Conservation (phyloP, 2,888 invertebrate species). For the Drosophila dives region DNA sequence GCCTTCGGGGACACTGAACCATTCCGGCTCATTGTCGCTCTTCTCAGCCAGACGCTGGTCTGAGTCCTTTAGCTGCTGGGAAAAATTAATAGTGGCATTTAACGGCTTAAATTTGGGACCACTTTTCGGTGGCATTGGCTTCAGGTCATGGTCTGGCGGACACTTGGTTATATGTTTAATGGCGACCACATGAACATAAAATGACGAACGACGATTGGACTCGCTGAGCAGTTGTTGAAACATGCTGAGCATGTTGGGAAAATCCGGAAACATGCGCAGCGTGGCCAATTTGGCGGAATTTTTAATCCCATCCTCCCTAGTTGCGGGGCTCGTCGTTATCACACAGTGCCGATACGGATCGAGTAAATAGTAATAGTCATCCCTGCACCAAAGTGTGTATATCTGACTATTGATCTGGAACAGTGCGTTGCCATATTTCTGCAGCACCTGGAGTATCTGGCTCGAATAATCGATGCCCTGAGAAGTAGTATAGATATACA, state of each 20-base stretch:
- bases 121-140: constrained; percentile 26
- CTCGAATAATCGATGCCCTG: constrained; percentile 43
- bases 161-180: constrained; percentile 62
- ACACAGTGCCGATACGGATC: constrained; percentile 82
- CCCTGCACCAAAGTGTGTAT: constrained; percentile 81
- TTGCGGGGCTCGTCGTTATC: constrained; percentile 27
- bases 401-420: constrained; percentile 80
- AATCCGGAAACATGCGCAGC: constrained; percentile 80
- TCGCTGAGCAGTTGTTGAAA: constrained; percentile 80
- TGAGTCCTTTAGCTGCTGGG: constrained; percentile 50
- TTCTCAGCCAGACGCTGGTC: constrained; percentile 49
- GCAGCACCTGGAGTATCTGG: constrained; percentile 53
- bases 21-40: constrained; percentile 76
- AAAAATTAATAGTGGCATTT: constrained; percentile 72
- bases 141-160: constrained; percentile 31
- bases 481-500: constrained; percentile 10
- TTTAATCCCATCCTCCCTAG: constrained; percentile 12
- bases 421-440: constrained; percentile 63
- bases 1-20: constrained; percentile 43
- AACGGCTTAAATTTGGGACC: constrained; percentile 60
- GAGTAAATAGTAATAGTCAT: constrained; percentile 78
- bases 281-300: constrained; percentile 63
- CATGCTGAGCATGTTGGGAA: constrained; percentile 71
- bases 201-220: constrained; percentile 69
- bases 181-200: constrained; percentile 67